Base-by-base conservation (phyloP, 1,140 invertebrate genomes). In the Drosophila kohkoa region DNA sequence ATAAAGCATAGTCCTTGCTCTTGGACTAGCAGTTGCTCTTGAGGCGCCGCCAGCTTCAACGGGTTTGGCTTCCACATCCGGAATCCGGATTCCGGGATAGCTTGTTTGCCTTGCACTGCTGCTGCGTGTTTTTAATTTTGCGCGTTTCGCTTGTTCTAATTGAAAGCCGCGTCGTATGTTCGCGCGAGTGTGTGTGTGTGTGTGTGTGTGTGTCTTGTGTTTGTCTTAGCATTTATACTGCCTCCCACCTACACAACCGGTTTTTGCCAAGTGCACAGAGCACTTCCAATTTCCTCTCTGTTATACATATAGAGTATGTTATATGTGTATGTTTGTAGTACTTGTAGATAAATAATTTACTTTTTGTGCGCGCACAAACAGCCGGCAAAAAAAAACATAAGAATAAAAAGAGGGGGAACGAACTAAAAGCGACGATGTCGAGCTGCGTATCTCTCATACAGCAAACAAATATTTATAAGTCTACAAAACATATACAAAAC, bases 261-360 rank as follows among this genome's bases (percentile, higher is more conserved):
- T 25, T 25, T 25, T 5, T 41, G 45, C 46, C 72, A 64, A 51
- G 48, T 48, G 48, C 72, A 41, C 72, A 64, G 46, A 67, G 63
- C 76, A 68, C 83, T 80, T 72, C 68, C 80, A 81, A 78, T 88
- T 85, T 88, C 70, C 74, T 79, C 52, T 67, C 48, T 15, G 35
- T 32, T 69, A 65, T 70, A 64, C 77, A 70, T 64, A 38, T 38
- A 10, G 32, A 25, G 20, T 25, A 25, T 25, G 20, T 25, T 25
- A 4, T 4, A 25, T 25, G 20, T 25, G 20, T 25, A 25, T 4
- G 20, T 25, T 8, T 38, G 35, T 10, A 10, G 35, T 38, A 46
- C 81, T 90, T 88, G 69, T 85, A 89, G 85, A 89, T 89, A 89
- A 89, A 89, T 89, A 89, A 89, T 89, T 89, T 89, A 89, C 85